phyloP scores from a whole-genome alignment of 1,140 invertebrate genomes.

The Cydia amplana region DNA sequence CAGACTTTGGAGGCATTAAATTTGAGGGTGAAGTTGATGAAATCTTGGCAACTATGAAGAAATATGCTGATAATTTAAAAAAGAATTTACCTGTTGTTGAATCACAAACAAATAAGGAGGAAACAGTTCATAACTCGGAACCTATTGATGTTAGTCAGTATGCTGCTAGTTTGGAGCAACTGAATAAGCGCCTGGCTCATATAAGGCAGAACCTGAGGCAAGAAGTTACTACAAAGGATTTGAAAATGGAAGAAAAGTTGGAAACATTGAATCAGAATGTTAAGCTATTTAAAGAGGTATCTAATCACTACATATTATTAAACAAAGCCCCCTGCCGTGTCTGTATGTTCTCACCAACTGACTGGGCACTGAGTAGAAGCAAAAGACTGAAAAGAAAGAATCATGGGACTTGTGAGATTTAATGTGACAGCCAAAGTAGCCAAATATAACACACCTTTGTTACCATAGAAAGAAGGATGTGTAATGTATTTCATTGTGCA shows the following conservation, averaged over 20 bases:
- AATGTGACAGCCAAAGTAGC: too few relatives aligned
- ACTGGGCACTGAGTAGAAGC: too few relatives aligned
- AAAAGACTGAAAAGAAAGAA: too few relatives aligned
- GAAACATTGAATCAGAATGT: slow-evolving; percentile 60
- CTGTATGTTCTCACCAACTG: too few relatives aligned
- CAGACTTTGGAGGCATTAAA: slow-evolving; percentile 54
- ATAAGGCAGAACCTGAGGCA: slow-evolving; percentile 54
- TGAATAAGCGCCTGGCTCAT: slow-evolving; percentile 57
- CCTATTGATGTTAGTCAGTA: slow-evolving; percentile 56
- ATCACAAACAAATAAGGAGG: slow-evolving; percentile 4
- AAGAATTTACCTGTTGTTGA: slow-evolving; percentile 44
- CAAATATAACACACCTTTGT: too few relatives aligned
- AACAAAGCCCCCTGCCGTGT: too few relatives aligned
- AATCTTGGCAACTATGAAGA: slow-evolving; percentile 58
- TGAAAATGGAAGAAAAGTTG: slow-evolving; percentile 62
- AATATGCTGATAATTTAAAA: slow-evolving; percentile 57
- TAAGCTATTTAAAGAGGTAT: slow-evolving; percentile 65
- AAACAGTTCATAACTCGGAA: slow-evolving; percentile 38
- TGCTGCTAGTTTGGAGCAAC: slow-evolving; percentile 59
- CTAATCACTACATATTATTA: too few relatives aligned
- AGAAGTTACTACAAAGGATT: slow-evolving; percentile 46
- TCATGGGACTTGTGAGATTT: too few relatives aligned
- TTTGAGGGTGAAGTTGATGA: slow-evolving; percentile 57
- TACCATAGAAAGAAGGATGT: too few relatives aligned
- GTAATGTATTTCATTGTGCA: too few relatives aligned